Evolutionary conservation across 2,113 vertebrate genomes (phyloP), one percentile per base, ranked within the genome.

Genomic region (Gorsachius goisagi): DNA sequence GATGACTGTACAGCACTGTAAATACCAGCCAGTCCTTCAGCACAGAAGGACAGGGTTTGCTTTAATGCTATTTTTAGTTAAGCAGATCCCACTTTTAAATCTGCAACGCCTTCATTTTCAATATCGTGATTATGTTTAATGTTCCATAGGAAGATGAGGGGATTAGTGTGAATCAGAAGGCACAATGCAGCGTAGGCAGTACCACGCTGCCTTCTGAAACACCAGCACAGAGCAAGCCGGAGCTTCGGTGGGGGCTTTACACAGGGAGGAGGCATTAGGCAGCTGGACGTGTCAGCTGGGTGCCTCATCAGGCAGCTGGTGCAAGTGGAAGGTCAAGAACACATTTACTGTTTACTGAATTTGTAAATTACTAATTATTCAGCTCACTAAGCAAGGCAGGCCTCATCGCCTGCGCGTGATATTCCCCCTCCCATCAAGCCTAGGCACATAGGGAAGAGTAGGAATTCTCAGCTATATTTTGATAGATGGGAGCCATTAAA

Each of bases 41-140:
- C 93, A 92, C 95, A 96, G 90, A 97, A 96, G 95, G 97, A 92
- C 97, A 93, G 74, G 77, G 92, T 95, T 96, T 95, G 94, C 94
- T 95, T 90, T 85, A 97, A 90, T 62, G 94, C 96, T 97, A 97
- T 97, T 97, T 97, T 97, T 97, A 97, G 96, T 76, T 93, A 91
- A 96, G 94, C 95, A 97, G 93, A 95, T 96, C 93, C 97, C 90
- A 94, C 95, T 95, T 97, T 85, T 97, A 97, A 97, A 97, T 97
- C 90, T 96, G 96, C 94, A 97, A 96, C 12, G 86, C 97, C 96
- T 97, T 95, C 92, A 75, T 95, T 97, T 97, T 96, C 97, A 95
- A 87, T 97, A 97, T 97, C 77, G 9, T 97, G 96, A 97, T 97
- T 87, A 93, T 93, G 95, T 82, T 97, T 96, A 96, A 97, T 82